Conservation (phyloP, 2,797 vertebrate species). For the Heteromormyrus szaboi region DNA sequence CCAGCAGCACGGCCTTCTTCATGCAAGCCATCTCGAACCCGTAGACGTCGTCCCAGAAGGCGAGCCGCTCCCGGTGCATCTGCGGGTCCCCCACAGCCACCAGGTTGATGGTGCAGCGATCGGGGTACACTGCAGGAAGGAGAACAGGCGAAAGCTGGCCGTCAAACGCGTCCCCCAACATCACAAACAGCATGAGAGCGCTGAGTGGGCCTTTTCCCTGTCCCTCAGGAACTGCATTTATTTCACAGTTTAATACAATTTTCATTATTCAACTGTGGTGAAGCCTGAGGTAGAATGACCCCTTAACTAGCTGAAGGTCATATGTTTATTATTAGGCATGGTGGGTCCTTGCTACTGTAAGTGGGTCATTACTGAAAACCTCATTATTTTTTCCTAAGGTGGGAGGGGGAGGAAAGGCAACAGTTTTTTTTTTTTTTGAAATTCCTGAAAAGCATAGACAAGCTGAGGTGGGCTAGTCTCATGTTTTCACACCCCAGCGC, state of each 20-base stretch:
- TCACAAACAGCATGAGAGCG: conserved; percentile 4
- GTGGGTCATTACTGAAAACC: not conserved
- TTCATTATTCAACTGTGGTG: conserved; percentile 12
- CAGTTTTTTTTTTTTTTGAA: not conserved
- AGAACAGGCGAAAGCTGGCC: not conserved
- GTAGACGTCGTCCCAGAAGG: conserved; percentile 92
- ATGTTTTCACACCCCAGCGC: not conserved
- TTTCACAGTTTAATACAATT: conserved; percentile 18
- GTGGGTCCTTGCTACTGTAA: not conserved
- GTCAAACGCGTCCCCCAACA: not conserved
- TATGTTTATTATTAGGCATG: conserved; percentile 9
- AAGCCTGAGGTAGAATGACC: not conserved
- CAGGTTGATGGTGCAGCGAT: conserved; percentile 78
- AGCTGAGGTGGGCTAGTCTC: not conserved
- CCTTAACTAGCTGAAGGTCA: conserved; percentile 9
- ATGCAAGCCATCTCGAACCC: conserved; percentile 93
- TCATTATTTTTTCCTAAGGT: not conserved
- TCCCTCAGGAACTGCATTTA: conserved; percentile 19
- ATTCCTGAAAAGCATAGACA: not conserved
- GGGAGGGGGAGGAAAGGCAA: not conserved
- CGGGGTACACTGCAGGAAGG: conserved; percentile 78
- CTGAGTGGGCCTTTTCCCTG: conserved; percentile 14
- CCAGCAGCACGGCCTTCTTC: conserved; percentile 82
- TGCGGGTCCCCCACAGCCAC: conserved; percentile 71
- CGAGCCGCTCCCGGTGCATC: conserved; percentile 68